Conservation (phyloP, 2,113 vertebrate species). For the Ranitomeya imitator region DNA sequence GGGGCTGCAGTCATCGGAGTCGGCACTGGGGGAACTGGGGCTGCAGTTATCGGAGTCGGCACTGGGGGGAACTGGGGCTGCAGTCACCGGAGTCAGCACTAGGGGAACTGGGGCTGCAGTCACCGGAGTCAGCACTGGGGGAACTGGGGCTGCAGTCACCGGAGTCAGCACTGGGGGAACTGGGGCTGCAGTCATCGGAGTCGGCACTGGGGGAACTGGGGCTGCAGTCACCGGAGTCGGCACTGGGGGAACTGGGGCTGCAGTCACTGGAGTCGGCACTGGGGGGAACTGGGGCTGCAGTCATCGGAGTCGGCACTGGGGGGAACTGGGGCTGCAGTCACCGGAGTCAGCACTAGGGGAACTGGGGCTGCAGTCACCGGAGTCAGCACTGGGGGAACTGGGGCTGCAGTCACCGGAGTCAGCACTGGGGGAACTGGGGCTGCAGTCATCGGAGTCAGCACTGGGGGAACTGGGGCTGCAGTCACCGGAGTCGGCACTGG, state of each 20-base stretch:
- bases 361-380: no score
- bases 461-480: no score
- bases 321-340: background rate
- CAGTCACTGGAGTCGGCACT: background rate
- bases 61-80: background rate
- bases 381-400: background rate
- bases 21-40: background rate
- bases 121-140: background rate
- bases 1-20: background rate
- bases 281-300: background rate
- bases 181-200: no score
- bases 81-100: background rate
- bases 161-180: no score
- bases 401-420: no score
- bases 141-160: background rate
- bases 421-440: no score
- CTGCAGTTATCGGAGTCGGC: background rate
- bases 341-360: no score
- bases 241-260: no score
- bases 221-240: no score
- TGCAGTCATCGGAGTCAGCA: no score
- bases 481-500: no score
- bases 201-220: no score
- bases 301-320: background rate
- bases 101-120: background rate